Conservation (phyloP, 2,797 vertebrate species). For the Neomorphus geoffroyi region DNA sequence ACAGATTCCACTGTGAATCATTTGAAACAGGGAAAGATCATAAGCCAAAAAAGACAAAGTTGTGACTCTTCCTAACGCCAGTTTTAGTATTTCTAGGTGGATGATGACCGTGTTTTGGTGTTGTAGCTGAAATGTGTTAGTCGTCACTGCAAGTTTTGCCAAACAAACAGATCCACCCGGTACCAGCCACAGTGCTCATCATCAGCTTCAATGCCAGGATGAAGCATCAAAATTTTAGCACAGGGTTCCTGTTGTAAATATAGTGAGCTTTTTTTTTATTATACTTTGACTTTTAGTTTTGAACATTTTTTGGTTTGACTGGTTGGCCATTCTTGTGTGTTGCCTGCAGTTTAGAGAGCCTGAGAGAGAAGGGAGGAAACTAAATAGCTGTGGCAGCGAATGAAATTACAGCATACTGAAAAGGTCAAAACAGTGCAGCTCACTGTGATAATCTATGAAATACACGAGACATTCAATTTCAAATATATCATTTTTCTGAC, state of each 20-base stretch:
- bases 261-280: not conserved
- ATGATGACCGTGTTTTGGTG: not conserved
- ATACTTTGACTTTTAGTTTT: not conserved
- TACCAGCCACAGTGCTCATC: not conserved
- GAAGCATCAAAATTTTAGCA: not conserved
- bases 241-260: not conserved
- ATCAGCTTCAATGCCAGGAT: not conserved
- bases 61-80: not conserved
- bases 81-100: not conserved
- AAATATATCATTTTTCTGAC: slow-evolving; percentile 18
- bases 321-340: not conserved
- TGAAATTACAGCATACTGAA: slow-evolving; percentile 42
- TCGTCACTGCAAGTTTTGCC: not conserved
- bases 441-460: slow-evolving; percentile 4
- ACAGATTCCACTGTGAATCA: not conserved
- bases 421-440: slow-evolving; percentile 32
- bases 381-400: slow-evolving; percentile 39
- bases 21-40: not conserved
- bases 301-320: not conserved
- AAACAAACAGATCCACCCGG: not conserved
- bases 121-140: not conserved
- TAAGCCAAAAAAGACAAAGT: not conserved
- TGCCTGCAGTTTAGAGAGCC: not conserved
- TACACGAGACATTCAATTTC: slow-evolving; percentile 21
- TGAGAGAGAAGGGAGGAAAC: not conserved